phyloP scores from a whole-genome alignment of 2,888 invertebrate genomes.

The Drosophila hamatofila region DNA sequence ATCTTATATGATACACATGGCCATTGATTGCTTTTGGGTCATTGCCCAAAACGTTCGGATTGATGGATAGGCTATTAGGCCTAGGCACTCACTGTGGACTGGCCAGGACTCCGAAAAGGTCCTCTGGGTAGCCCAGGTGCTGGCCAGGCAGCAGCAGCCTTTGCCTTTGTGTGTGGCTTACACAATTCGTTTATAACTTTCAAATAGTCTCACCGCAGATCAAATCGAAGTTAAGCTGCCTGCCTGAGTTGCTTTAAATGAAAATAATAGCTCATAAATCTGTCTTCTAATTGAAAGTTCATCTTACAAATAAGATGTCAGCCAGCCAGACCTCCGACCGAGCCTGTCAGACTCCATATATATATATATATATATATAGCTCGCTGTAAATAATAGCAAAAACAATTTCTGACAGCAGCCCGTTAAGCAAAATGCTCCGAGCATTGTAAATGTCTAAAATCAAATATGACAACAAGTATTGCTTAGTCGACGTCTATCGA shows the following conservation, averaged over 20 bases:
- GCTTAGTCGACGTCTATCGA: conserved; percentile 7
- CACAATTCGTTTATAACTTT: neutral
- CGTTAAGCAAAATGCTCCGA: neutral
- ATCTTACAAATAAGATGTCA: neutral
- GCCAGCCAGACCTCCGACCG: neutral
- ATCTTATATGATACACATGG: conserved; percentile 48
- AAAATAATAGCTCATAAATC: neutral
- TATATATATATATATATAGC: neutral
- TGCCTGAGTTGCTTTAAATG: neutral
- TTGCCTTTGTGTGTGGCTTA: neutral
- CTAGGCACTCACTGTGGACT: neutral
- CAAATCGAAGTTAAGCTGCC: neutral
- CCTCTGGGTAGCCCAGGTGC: neutral
- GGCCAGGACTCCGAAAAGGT: neutral
- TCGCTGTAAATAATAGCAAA: neutral
- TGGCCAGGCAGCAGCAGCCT: no score
- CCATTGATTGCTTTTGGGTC: conserved; percentile 29
- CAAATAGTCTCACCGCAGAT: neutral
- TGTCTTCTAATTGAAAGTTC: conserved; percentile 3
- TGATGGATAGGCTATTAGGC: conserved; percentile 45
- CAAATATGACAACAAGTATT: conserved; percentile 7
- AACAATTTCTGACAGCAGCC: neutral
- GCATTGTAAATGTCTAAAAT: neutral
- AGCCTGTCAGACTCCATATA: neutral
- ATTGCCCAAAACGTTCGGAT: conserved; percentile 26